phyloP scores from a whole-genome alignment of 2,113 vertebrate genomes.

The Mormyrus iriodes region DNA sequence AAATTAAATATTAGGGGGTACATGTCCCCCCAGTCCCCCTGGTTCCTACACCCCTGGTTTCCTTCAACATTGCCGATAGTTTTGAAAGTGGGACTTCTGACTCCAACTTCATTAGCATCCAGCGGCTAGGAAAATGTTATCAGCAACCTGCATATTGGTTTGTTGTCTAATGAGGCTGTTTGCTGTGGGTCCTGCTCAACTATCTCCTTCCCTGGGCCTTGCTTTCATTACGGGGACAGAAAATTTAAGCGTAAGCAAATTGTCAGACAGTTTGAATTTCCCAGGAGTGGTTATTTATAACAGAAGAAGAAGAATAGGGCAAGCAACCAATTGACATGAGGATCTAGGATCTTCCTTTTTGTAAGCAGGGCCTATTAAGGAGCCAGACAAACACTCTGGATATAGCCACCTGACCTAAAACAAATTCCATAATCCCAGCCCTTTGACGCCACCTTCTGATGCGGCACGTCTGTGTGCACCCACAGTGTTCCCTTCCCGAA shows the following conservation, averaged over 20 bases:
- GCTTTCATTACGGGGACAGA: background rate
- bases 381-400: background rate
- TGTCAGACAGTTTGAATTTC: background rate
- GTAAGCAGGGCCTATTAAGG: background rate
- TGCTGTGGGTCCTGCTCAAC: background rate
- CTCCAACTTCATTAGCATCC: background rate
- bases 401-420: background rate
- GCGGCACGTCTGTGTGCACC: background rate
- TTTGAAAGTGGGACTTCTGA: background rate
- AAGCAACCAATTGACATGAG: background rate
- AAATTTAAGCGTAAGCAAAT: conserved; percentile 16
- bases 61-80: background rate
- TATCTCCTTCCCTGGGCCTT: background rate
- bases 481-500: background rate
- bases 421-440: background rate
- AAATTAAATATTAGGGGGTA: background rate
- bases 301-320: background rate
- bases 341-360: background rate
- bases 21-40: background rate
- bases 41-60: background rate
- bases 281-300: conserved; percentile 8
- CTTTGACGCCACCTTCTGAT: background rate
- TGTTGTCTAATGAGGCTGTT: conserved; percentile 19
- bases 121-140: background rate
- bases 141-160: background rate